These are phyloP conservation scores for Aramus guarauna DNA, from an alignment of 2,113 vertebrate genomes.

Conservation along the genomic window DNA sequence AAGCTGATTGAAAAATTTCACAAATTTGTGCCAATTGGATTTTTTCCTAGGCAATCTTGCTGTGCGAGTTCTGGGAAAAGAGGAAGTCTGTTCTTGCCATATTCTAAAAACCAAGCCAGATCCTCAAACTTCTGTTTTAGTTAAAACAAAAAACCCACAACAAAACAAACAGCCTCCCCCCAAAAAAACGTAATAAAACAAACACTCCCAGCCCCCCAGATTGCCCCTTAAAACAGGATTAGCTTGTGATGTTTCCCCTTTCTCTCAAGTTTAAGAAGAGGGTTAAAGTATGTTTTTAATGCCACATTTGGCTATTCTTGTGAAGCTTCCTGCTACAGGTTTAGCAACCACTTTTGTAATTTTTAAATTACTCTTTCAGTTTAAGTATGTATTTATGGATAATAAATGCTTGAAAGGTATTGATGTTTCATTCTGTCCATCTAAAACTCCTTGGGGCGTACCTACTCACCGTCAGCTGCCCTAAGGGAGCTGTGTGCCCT, in stretches of 20 bases:
- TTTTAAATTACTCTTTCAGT: too few relatives aligned
- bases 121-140: not conserved
- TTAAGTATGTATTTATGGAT: not conserved
- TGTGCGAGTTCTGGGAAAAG: not conserved
- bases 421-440: not conserved
- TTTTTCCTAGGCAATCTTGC: not conserved
- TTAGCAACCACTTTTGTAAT: not conserved
- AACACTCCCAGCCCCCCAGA: fast-evolving
- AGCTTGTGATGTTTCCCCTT: not conserved
- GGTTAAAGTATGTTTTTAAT: not conserved
- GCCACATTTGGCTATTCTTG: not conserved
- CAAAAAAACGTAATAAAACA: not conserved
- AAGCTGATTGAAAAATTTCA: not conserved
- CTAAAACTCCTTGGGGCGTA: not conserved
- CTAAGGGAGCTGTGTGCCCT: not conserved
- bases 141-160: not conserved
- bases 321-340: not conserved
- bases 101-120: not conserved
- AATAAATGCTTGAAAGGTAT: not conserved
- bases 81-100: not conserved
- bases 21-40: not conserved
- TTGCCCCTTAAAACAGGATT: not conserved
- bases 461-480: not conserved
- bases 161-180: not conserved
- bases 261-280: not conserved